phyloP scores from a whole-genome alignment of 2,888 invertebrate genomes.

The Volucella inanis region DNA sequence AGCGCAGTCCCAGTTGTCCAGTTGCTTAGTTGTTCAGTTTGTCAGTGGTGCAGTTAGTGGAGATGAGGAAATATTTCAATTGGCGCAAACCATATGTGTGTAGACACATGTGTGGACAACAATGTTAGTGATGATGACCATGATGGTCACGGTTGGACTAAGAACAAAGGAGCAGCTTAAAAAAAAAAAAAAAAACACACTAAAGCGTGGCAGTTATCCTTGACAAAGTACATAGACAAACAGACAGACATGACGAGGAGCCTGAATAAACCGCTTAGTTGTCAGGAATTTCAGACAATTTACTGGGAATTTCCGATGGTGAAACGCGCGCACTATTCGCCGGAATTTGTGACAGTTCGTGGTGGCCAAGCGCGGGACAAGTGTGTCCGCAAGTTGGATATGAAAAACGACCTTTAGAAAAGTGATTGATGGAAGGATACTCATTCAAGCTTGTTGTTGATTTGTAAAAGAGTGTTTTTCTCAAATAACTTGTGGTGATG shows the following conservation, averaged over 20 bases:
- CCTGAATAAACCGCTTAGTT: slow-evolving; percentile 3
- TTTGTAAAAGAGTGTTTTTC: not conserved
- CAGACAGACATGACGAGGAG: slow-evolving; percentile 1
- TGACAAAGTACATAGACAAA: slow-evolving; percentile 45
- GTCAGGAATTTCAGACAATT: slow-evolving; percentile 65
- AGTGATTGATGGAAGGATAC: slow-evolving; percentile 53
- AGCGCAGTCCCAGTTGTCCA: slow-evolving; percentile 35
- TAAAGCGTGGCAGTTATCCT: slow-evolving; percentile 63
- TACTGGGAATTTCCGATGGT: slow-evolving; percentile 33
- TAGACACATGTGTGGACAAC: slow-evolving; percentile 60
- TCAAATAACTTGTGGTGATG: too few relatives aligned
- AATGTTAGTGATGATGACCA: slow-evolving; percentile 48
- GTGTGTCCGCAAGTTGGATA: slow-evolving; percentile 44
- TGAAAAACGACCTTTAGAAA: slow-evolving; percentile 11
- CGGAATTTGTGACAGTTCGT: slow-evolving; percentile 57
- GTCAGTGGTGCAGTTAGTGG: slow-evolving; percentile 10
- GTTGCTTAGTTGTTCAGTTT: too few relatives aligned
- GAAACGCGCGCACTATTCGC: slow-evolving; percentile 30
- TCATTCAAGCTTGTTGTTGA: not conserved
- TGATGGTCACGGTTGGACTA: slow-evolving; percentile 39
- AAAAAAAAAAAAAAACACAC: slow-evolving; percentile 13
- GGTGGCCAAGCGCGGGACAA: slow-evolving; percentile 48
- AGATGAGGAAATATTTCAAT: slow-evolving; percentile 68
- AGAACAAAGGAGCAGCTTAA: not conserved
- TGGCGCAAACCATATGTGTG: slow-evolving; percentile 52